A percentile compares a stretch with the other conserved stretches of the same genome.
These are phyloP conservation scores for Limonius californicus DNA, from an alignment of 1,140 invertebrate species.

Conservation along the genomic window DNA sequence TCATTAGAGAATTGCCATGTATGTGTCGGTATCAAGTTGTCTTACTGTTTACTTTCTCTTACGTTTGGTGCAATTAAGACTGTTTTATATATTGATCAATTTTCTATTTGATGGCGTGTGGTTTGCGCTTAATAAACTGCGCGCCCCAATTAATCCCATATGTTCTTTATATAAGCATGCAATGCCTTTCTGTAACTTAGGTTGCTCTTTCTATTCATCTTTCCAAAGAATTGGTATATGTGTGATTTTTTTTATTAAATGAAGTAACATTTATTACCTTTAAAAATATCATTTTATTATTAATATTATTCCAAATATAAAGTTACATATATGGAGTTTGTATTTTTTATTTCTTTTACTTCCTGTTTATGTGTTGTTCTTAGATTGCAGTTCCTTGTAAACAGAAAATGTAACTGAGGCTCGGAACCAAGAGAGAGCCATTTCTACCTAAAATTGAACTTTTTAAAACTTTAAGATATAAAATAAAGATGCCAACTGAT, in stretches of 20 bases:
- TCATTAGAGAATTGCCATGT: constrained; percentile 2
- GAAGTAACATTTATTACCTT: constrained; percentile 26
- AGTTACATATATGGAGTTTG: not conserved
- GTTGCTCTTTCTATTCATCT: constrained; percentile 39
- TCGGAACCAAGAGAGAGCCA: too few relatives aligned
- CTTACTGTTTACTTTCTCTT: not conserved
- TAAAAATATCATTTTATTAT: constrained; percentile 25
- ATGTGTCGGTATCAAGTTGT: not conserved
- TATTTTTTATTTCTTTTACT: not conserved
- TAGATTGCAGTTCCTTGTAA: too few relatives aligned
- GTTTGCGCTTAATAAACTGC: too few relatives aligned
- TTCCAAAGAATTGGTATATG: constrained; percentile 43
- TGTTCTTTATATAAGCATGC: not conserved
- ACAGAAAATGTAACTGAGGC: too few relatives aligned
- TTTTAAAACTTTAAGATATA: too few relatives aligned
- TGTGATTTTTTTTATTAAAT: constrained; percentile 43
- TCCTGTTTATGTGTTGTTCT: too few relatives aligned
- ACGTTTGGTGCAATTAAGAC: constrained; percentile 32
- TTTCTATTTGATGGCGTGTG: too few relatives aligned
- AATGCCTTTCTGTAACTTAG: constrained; percentile 20
- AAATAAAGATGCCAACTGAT: too few relatives aligned
- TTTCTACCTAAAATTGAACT: too few relatives aligned
- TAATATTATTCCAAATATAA: constrained; percentile 19
- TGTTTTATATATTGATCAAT: constrained; percentile 19
- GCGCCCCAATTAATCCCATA: not conserved